Evolutionary conservation across 2,113 vertebrate genomes (phyloP).

Genomic region (Orcinus orca): DNA sequence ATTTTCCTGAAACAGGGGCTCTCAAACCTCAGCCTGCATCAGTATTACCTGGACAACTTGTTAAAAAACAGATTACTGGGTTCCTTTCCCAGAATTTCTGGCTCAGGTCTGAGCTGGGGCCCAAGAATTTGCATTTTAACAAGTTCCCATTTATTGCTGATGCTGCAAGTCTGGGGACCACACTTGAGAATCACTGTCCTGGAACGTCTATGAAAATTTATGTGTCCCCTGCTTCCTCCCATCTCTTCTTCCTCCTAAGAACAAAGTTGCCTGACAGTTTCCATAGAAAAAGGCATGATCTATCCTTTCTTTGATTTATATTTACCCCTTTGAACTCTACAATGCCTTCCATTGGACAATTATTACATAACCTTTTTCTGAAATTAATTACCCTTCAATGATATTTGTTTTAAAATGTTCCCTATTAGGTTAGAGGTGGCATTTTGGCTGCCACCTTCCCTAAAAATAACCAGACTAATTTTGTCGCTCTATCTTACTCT

Average conservation of each 20-base stretch:
- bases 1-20: background rate
- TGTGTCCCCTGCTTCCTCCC: background rate
- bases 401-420: background rate
- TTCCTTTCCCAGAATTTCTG: background rate
- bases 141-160: background rate
- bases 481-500: background rate
- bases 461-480: background rate
- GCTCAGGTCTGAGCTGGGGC: background rate
- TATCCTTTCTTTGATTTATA: background rate
- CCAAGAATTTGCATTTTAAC: background rate
- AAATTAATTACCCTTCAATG: conserved; percentile 1
- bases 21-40: background rate
- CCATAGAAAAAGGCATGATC: background rate
- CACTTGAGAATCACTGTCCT: background rate
- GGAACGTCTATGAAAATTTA: background rate
- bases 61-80: background rate
- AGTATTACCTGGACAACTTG: background rate
- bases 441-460: background rate
- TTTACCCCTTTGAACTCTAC: background rate
- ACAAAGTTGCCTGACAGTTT: background rate
- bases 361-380: background rate
- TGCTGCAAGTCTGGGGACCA: background rate
- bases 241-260: background rate
- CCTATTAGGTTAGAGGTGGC: background rate
- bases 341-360: background rate